Evolutionary conservation across 2,888 invertebrate genomes (phyloP).

Genomic region (Eupithecia subumbrata): DNA sequence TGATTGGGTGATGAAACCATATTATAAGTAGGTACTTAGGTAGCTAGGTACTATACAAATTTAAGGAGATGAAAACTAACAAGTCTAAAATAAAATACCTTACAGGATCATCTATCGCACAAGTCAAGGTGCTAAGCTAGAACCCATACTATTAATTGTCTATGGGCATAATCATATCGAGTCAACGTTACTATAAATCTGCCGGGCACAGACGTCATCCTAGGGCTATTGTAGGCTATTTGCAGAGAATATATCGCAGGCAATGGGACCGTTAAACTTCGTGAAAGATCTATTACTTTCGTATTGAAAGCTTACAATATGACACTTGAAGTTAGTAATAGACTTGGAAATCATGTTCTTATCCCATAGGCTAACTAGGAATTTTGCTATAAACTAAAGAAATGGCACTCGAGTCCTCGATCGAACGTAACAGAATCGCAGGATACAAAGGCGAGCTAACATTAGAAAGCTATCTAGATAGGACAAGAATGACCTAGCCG

Average conservation of each 20-base stretch:
- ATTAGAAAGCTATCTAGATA: conserved; percentile 14
- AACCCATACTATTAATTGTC: conserved; percentile 11
- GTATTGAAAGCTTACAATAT: not conserved
- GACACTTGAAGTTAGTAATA: not conserved
- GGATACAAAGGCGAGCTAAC: not conserved
- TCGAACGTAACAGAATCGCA: not conserved
- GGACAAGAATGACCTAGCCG: not conserved
- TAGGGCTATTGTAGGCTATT: conserved; percentile 61
- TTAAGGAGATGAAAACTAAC: not conserved
- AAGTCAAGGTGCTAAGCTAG: not conserved
- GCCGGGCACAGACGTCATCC: conserved; percentile 64
- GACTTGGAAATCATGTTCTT: not conserved
- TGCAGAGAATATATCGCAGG: conserved; percentile 56
- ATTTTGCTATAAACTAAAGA: not conserved
- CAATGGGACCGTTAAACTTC: conserved; percentile 24
- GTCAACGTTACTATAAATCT: conserved; percentile 75
- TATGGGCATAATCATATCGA: conserved; percentile 52
- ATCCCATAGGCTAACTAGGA: not conserved
- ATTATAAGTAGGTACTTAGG: too few relatives aligned
- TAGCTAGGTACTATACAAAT: not conserved
- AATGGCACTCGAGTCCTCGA: not conserved
- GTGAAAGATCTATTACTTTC: not conserved
- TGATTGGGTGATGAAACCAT: not conserved
- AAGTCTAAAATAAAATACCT: not conserved
- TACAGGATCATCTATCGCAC: not conserved